A percentile compares a stretch with the other conserved stretches of the same genome.
Conservation (phyloP, 2,113 vertebrate species). For the Amblyornis subalaris region DNA sequence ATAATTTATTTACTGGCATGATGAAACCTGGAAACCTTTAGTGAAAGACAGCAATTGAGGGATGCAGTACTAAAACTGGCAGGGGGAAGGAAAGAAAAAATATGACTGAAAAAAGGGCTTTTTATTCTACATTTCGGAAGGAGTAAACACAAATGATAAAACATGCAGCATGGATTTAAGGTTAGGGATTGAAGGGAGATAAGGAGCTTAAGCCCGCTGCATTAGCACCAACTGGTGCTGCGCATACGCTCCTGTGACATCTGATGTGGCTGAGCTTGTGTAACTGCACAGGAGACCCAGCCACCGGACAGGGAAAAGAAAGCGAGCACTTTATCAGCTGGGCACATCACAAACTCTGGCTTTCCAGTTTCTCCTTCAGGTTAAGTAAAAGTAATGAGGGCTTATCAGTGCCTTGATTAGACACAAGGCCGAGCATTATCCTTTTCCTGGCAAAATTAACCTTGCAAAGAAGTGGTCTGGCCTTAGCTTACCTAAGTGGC, state of each 20-base stretch:
- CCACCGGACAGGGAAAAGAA: background rate
- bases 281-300: background rate
- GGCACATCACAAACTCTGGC: background rate
- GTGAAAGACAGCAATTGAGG: background rate
- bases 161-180: background rate
- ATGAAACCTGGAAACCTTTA: background rate
- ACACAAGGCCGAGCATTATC: background rate
- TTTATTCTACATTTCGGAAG: background rate
- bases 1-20: background rate
- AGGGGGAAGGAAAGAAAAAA: background rate
- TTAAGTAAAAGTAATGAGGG: background rate
- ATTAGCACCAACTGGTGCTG: background rate
- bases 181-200: background rate
- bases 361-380: background rate
- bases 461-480: background rate
- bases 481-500: background rate
- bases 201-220: background rate
- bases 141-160: background rate
- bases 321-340: background rate
- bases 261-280: background rate
- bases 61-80: background rate
- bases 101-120: background rate
- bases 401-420: background rate
- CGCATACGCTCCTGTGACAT: fast-evolving
- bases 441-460: background rate